phyloP scores from a whole-genome alignment of 2,797 vertebrate species.

The Epinephelus coioides region DNA sequence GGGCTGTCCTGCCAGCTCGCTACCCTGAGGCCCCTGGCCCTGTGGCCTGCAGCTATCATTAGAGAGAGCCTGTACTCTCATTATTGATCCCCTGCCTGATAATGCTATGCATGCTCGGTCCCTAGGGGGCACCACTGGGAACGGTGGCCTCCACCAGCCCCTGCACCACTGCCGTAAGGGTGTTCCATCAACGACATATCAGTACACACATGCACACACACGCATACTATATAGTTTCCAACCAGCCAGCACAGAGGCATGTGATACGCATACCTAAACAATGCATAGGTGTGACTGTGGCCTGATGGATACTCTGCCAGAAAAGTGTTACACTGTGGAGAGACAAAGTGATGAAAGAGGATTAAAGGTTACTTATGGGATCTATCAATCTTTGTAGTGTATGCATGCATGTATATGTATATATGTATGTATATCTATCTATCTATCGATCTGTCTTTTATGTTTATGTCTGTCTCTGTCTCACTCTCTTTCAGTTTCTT shows the following conservation, averaged over 20 bases:
- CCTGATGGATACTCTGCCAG: conserved; percentile 36
- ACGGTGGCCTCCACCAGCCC: conserved; percentile 71
- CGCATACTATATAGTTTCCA: conserved; percentile 31
- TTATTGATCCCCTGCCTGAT: conserved; percentile 87
- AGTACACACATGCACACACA: conserved; percentile 36
- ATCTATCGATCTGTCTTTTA: conserved; percentile 38
- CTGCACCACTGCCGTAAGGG: conserved; percentile 53
- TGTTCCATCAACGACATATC: conserved; percentile 76
- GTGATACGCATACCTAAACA: conserved; percentile 53
- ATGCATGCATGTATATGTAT: conserved; percentile 14
- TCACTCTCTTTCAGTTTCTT: conserved; percentile 60
- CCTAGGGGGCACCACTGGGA: conserved; percentile 76
- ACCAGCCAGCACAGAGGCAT: conserved; percentile 30
- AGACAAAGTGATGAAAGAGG: conserved; percentile 41
- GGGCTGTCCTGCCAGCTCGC: conserved; percentile 73
- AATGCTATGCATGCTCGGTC: conserved; percentile 80
- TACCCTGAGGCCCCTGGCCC: conserved; percentile 82
- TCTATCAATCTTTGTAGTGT: background rate
- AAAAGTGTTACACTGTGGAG: conserved; percentile 12
- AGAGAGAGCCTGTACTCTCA: conserved; percentile 85
- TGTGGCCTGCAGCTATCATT: conserved; percentile 89
- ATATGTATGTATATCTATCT: conserved; percentile 31
- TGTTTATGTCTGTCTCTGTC: conserved; percentile 43
- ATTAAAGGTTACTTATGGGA: conserved; percentile 33
- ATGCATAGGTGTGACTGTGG: conserved; percentile 15